Base-by-base conservation (phyloP, 1,140 invertebrate genomes). In the Drosophila novamexicana region DNA sequence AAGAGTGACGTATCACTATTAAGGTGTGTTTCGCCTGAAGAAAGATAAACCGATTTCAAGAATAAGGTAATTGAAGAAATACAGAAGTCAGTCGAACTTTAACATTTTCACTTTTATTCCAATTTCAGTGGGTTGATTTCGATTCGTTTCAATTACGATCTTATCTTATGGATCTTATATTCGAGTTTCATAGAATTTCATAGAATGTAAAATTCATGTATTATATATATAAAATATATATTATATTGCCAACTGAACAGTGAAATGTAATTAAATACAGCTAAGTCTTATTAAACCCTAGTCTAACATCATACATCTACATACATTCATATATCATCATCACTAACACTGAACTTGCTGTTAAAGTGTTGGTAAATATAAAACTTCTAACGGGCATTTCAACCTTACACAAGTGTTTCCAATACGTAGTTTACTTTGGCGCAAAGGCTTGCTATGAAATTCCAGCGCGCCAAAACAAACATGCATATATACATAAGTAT, bases 391-490 rank as follows among this genome's bases (percentile, higher is more conserved):
- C 16, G 44, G 22, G 49, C 49, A 29, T 53, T 64, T 32, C 5
- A 42, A 57, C 47, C 53, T 40, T 56, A 37, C 18, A 18, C 29
- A 47, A 47, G 32, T 36, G 8, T 65, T 50, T 58, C 44, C 8
- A 40, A 57, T 40, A 45, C 44, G 40, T 5, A 45, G 39, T 22
- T 49, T 7, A 45, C n/a, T 54, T 49, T 22, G 16, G 50, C 40
- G 45, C 32, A 18, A 8, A 36, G 2, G 9, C 16, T 44, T 18
- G 49, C 32, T 39, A 18, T 68, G 22, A 3, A 44, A 34, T 73
- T 57, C 63, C 54, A 67, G 47, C 64, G 70, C 64, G 70, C 70
- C 70, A 73, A 73, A 73, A 68, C 40, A 61, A 52, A 59, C 22
- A 67, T 53, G 34, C 16, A 14, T 12, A 66, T n/a, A 36, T 29